phyloP scores from a whole-genome alignment of 2,888 invertebrate genomes.

The Poecilus cupreus region DNA sequence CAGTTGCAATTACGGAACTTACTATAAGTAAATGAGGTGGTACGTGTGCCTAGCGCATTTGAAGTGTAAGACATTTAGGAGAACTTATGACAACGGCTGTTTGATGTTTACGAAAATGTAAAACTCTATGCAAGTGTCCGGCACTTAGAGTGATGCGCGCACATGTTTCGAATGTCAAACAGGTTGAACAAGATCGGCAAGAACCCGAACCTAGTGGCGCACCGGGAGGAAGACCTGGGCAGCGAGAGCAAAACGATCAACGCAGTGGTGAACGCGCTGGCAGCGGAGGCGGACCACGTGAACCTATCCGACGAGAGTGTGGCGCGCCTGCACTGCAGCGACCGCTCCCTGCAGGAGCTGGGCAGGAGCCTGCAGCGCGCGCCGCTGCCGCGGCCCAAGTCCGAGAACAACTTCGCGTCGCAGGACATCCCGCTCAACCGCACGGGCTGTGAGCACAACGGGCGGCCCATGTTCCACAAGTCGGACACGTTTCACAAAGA shows the following conservation, averaged over 20 bases:
- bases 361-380: slow-evolving; percentile 82
- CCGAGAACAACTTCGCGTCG: slow-evolving; percentile 86
- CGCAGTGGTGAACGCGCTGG: slow-evolving; percentile 93
- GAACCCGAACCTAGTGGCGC: slow-evolving; percentile 94
- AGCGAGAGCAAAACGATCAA: slow-evolving; percentile 90
- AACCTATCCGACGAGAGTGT: slow-evolving; percentile 86
- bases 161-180: slow-evolving; percentile 56
- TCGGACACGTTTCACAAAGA: slow-evolving; percentile 87
- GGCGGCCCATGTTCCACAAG: slow-evolving; percentile 82
- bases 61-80: not conserved
- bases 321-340: slow-evolving; percentile 69
- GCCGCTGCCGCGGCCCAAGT: slow-evolving; percentile 86
- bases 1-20: too few relatives aligned
- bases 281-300: slow-evolving; percentile 92
- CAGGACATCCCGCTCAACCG: slow-evolving; percentile 78
- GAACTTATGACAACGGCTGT: slow-evolving; percentile 39
- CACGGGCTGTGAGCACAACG: slow-evolving; percentile 75
- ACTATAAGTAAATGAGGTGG: not conserved
- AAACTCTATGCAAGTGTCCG: slow-evolving; percentile 31
- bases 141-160: slow-evolving; percentile 57
- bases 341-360: slow-evolving; percentile 74
- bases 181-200: slow-evolving; percentile 96
- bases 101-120: not conserved
- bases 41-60: not conserved
- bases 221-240: slow-evolving; percentile 82